These are phyloP conservation scores for Alloscopus bannaensis DNA, from an alignment of 2,888 invertebrate species.

Conservation along the genomic window DNA sequence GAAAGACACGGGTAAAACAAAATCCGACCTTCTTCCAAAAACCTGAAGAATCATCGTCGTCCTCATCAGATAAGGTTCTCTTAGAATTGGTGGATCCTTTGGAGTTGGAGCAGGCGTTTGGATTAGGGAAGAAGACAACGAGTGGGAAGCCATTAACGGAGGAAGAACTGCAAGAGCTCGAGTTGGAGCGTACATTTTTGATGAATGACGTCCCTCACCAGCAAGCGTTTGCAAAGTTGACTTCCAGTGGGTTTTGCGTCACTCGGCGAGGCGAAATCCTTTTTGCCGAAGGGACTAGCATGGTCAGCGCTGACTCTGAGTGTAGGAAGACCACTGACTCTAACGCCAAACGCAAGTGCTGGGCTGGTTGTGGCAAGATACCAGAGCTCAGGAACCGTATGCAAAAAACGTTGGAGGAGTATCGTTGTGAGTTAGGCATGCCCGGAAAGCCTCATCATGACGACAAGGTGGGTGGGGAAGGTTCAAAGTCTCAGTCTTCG, in stretches of 20 bases:
- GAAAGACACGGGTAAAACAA: no score
- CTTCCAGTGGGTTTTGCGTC: slow-evolving; percentile 51
- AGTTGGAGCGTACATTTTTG: slow-evolving; percentile 39
- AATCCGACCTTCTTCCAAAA: no score
- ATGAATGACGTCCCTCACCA: slow-evolving; percentile 43
- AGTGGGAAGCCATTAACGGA: no score
- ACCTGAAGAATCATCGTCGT: no score
- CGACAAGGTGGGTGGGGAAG: neutral
- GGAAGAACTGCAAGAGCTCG: slow-evolving; percentile 52
- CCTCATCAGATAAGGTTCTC: no score
- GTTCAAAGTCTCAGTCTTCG: no score
- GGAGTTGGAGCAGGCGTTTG: no score
- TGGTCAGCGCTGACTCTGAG: slow-evolving; percentile 20
- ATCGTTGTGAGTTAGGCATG: no score
- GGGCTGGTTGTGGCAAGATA: neutral
- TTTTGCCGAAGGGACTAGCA: slow-evolving; percentile 25
- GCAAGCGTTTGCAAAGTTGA: slow-evolving; percentile 44
- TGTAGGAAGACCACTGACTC: neutral
- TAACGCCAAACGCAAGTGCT: neutral
- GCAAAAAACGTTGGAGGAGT: slow-evolving; percentile 34
- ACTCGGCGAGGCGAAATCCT: slow-evolving; percentile 28
- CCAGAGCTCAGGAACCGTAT: slow-evolving; percentile 32
- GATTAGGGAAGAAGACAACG: no score
- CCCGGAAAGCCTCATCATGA: no score
- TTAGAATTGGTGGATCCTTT: no score